Evolutionary conservation across 2,888 invertebrate species (phyloP).

Genomic region (Nomada fabriciana): DNA sequence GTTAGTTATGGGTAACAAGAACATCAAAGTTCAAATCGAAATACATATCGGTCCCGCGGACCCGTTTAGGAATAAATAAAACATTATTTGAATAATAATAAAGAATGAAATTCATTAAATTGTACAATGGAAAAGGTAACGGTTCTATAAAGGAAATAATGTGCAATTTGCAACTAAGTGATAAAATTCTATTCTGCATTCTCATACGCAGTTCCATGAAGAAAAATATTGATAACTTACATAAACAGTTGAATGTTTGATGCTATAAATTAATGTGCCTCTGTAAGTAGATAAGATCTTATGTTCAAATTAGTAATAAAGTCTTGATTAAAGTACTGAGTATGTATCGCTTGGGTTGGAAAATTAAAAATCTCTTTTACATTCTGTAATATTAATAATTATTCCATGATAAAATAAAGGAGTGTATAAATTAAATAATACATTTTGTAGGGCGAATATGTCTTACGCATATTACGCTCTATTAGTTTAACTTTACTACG

Average conservation of each 20-base stretch:
- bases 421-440: no score
- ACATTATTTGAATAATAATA: background rate
- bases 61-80: no score
- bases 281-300: slow-evolving; percentile 61
- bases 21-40: no score
- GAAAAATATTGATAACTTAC: slow-evolving; percentile 67
- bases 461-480: no score
- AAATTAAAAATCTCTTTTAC: background rate
- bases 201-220: slow-evolving; percentile 33
- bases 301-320: slow-evolving; percentile 36
- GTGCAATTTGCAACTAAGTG: background rate
- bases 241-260: slow-evolving; percentile 72
- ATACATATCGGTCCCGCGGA: no score
- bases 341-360: slow-evolving; percentile 5
- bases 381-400: background rate
- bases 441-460: no score
- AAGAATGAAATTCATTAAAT: background rate
- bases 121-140: background rate
- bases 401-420: background rate
- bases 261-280: slow-evolving; percentile 69
- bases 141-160: background rate
- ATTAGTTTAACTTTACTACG: no score
- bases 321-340: slow-evolving; percentile 14
- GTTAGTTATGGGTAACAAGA: no score
- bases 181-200: slow-evolving; percentile 37